Evolutionary conservation across 2,888 invertebrate species (phyloP).

Genomic region (Sarcophaga caerulescens): DNA sequence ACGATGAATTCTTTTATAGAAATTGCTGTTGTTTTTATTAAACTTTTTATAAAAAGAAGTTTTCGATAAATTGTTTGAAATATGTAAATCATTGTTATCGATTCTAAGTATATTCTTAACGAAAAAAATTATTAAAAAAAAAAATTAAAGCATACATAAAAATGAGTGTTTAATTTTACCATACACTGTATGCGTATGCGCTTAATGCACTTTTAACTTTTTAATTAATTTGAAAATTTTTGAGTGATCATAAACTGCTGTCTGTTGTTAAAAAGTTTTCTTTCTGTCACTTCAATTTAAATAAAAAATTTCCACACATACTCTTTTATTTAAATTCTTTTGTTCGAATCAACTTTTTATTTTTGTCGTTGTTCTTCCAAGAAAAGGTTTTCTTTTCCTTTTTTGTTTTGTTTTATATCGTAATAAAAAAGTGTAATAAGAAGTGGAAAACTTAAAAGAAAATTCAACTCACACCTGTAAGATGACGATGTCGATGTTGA

Average conservation of each 20-base stretch:
- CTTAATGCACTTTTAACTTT: neutral
- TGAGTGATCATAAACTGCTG: neutral
- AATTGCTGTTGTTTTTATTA: too few relatives aligned
- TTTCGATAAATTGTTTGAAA: too few relatives aligned
- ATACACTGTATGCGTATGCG: neutral
- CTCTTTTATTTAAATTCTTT: conserved; percentile 13
- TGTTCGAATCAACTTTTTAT: conserved; percentile 21
- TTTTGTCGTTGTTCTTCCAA: neutral
- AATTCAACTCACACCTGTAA: conserved; percentile 50
- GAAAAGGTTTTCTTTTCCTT: conserved; percentile 14
- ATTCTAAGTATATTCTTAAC: too few relatives aligned
- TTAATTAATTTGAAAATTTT: neutral
- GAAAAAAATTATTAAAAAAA: too few relatives aligned
- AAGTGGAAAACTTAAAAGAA: conserved; percentile 37
- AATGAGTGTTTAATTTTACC: neutral
- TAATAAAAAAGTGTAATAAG: conserved; percentile 6
- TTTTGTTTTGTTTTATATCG: neutral
- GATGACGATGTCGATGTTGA: neutral
- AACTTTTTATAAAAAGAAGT: too few relatives aligned
- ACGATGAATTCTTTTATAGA: too few relatives aligned
- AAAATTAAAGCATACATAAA: neutral
- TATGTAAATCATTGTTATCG: too few relatives aligned
- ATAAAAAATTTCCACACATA: neutral
- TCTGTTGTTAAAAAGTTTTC: neutral
- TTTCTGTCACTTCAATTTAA: neutral